Evolutionary conservation across 2,113 vertebrate species (phyloP), one percentile per base, ranked within the genome.

Genomic region (Parus major): DNA sequence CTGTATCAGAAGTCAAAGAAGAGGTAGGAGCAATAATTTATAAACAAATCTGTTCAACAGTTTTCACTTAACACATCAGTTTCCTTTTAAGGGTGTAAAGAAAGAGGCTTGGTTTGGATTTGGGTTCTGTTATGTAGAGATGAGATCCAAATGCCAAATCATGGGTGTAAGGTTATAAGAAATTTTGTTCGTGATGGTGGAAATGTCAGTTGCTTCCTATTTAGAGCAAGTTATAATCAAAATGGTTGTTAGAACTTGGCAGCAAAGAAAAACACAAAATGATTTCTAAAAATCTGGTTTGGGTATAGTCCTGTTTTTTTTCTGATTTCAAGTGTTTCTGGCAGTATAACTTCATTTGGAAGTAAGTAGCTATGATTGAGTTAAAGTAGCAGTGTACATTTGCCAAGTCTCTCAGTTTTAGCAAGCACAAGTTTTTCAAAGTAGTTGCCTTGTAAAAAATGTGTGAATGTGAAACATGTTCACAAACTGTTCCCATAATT

Each of bases 1-100:
- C 98, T 49, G 65, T 98, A 29, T 99, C 99, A 71, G 98, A 98
- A 98, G 98, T 98, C 97, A 99, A 99, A 96, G 99, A 99, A 71
- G 98, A 99, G 99, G 99, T 99, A 93, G 97, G 97, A 93, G 56
- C 61, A 70, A 39, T 78, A 78, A 35, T 81, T 64, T 60, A 20
- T 82, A 52, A 83, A 5, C 25, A 69, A 20, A 13, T 16, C 10
- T 0, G 8, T 83, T 86, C 29, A 73, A 55, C 20, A 70, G 2
- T 89, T 92, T 93, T 77, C 20, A 77, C 18, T 95, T 85, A 55
- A 10, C 36, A 61, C 35, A 21, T 46, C 53, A 14, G 22, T 88
- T 89, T 89, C 63, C 18, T 81, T 69, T 77, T 56, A 68, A 69
- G 31, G 7, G 3, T 63, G 20, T 33, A 42, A 77, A 77, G 71